Base-by-base conservation (phyloP, 1,140 invertebrate species). In the Drosophila pachea region DNA sequence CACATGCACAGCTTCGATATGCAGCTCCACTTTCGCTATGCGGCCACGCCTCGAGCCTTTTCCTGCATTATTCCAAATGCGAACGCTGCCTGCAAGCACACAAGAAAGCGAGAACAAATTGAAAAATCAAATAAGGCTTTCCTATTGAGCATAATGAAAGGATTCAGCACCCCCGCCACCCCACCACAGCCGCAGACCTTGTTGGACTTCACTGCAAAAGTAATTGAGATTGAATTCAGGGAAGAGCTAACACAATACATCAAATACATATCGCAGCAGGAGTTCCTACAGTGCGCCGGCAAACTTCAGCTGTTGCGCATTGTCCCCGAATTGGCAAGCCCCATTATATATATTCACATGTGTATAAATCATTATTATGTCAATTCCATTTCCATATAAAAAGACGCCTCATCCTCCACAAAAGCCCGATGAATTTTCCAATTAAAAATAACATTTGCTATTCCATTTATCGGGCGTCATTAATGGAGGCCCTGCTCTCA, bases 71-170 rank as follows among this genome's bases (percentile, higher is more conserved):
- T 64, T 64, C 43, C 49, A 14, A 45, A 73, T 47, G 55, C 60
- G 67, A 63, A 74, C 22, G 22, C 56, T 55, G 49, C 59, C 79
- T 83, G 81, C n/a, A 84, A 83, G 12, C 22, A 22, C 22, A 62
- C 7, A 54, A 31, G n/a, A 38, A 50, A 33, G 35, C 7, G 31
- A 45, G 22, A 45, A n/a, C 5, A 31, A 29, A 60, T 61, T 52
- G 14, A 48, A 59, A 22, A 48, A 40, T 29, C 16, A 12, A 54
- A 54, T 59, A 7, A 45, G 49, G 9, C 7, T 47, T 31, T 64
- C 0, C 4, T 29, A 7, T 40, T 61, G 40, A 49, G 36, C 22
- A 22, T 22, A 22, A 22, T 22, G 22, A 22, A 22, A 22, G 22
- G 22, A 22, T 22, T 22, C 22, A 2, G 22, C 22, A 22, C 22